Evolutionary conservation across 2,888 invertebrate genomes (phyloP), one percentile per base, ranked within the genome.

Genomic region (Apamea monoglypha): DNA sequence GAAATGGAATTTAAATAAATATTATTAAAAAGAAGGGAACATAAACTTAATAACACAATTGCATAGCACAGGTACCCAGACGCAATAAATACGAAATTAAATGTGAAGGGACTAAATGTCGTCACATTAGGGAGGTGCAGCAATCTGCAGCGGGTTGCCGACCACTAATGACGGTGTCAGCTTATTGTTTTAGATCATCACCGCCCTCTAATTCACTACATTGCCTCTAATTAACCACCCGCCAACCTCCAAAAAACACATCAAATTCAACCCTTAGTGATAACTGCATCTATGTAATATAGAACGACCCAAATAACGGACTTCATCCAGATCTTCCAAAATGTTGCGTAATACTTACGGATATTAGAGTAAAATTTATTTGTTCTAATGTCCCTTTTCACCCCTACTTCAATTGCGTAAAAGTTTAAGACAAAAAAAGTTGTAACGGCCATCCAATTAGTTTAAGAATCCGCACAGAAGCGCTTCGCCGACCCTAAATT

Each of bases 401-500:
- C 90, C 91, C 92, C 91, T 90, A 89, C 89, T 91, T 90, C 91
- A 87, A 87, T 94, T 94, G 94, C 94, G 93, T 92, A 94, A 95
- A 95, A 94, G 93, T 93, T 94, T 94, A 92, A 94, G 92, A 92
- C 90, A 95, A 95, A 95, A 61, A 96, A 96, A 94, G 95, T 96
- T 94, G 95, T 96, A 96, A 96, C 95, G 94, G 95, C 95, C 94
- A 94, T 95, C 95, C 96, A 96, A 96, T 96, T 96, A 96, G 95
- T 95, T 95, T 95, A 95, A 96, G 96, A 96, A 95, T 95, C 96
- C 95, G 93, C 95, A 94, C 96, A 96, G 96, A 96, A 96, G 96
- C 94, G 95, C 94, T 95, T 94, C 94, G 93, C 91, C 95, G 95
- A 93, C 95, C 96, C 96, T 95, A 95, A 95, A 95, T 96, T 96